Conservation (phyloP, 2,113 vertebrate genomes). For the Pollimyrus isidori region DNA sequence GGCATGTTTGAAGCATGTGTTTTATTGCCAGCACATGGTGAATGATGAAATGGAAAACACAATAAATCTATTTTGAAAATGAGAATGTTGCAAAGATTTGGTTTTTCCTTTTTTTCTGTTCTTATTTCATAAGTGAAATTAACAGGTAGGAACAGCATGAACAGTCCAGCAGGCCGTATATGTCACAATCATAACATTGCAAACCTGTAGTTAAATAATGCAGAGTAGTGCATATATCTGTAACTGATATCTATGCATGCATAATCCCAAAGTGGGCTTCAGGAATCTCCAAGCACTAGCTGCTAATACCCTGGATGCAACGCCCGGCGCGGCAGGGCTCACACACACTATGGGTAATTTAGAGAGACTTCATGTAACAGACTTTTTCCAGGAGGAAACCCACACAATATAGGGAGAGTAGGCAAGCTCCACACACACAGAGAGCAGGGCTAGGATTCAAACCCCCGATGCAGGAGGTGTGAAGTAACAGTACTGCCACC, state of each 20-base stretch:
- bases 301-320: background rate
- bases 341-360: background rate
- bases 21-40: no score
- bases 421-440: background rate
- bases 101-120: no score
- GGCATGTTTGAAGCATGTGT: no score
- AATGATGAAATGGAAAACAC: no score
- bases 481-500: background rate
- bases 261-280: background rate
- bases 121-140: no score
- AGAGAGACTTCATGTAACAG: background rate
- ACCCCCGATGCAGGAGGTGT: background rate
- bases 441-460: background rate
- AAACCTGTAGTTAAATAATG: background rate
- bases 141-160: no score
- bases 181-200: background rate
- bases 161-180: no score
- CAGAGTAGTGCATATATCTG: background rate
- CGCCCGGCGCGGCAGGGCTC: background rate
- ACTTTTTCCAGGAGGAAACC: background rate
- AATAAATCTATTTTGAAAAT: no score
- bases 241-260: background rate
- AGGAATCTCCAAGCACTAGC: background rate
- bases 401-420: background rate
- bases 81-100: no score